phyloP scores from a whole-genome alignment of 2,113 vertebrate species.

The zebrafish (Danio rerio) region GRCz12tu NC_133198.1:35460501-35461000 shows the following conservation, averaged over 20 bases:
- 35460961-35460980: too few species aligned
- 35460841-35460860: not conserved
- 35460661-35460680: too few species aligned
- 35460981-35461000: too few species aligned
- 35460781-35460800: not conserved
- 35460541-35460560: too few species aligned
- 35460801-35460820: not conserved
- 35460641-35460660: too few species aligned
- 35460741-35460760: not conserved
- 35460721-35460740: conserved; percentile 15
- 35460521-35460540: too few species aligned
- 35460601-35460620: too few species aligned
- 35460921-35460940: not conserved
- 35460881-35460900: too few species aligned
- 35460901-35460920: not conserved
- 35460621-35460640: too few species aligned
- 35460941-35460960: not conserved
- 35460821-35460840: not conserved
- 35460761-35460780: conserved; percentile 7
- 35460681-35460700: not conserved
- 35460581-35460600: too few species aligned
- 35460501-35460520: too few species aligned
- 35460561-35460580: too few species aligned
- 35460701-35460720: conserved; percentile 33
- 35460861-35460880: not conserved